Evolutionary conservation across 1,140 invertebrate genomes (phyloP).

Genomic region (Leucophenga varia): DNA sequence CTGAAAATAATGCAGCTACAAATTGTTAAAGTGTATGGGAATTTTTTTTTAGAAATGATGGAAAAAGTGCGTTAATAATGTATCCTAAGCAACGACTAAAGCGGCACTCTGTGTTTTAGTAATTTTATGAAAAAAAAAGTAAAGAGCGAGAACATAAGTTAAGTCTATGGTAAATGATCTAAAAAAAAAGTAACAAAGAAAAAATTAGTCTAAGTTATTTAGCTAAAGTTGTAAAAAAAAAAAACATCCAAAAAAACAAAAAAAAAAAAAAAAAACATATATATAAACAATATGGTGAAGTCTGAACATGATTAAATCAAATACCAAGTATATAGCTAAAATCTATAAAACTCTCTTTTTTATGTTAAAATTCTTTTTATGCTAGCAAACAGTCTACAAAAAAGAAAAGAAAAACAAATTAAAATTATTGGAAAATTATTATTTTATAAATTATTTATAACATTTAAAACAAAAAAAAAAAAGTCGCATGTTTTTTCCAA

Average conservation of each 20-base stretch:
- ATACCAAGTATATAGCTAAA: constrained; percentile 36
- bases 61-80: too few species aligned
- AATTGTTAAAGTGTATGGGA: too few species aligned
- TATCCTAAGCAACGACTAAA: too few species aligned
- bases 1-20: too few species aligned
- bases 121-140: too few species aligned
- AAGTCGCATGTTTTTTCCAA: too few species aligned
- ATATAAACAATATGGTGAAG: constrained; percentile 38
- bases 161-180: constrained; percentile 44
- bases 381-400: constrained; percentile 11
- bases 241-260: constrained; percentile 16
- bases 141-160: constrained; percentile 40
- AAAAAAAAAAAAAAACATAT: constrained; percentile 22
- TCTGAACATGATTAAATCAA: constrained; percentile 55
- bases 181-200: constrained; percentile 28
- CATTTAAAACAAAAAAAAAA: too few species aligned
- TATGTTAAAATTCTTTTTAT: constrained; percentile 12
- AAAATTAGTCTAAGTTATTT: constrained; percentile 37
- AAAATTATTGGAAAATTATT: constrained; percentile 22
- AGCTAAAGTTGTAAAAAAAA: constrained; percentile 30
- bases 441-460: constrained; percentile 37
- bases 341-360: constrained; percentile 2
- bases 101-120: too few species aligned
- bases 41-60: too few species aligned
- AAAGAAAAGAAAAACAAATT: constrained; percentile 13